These are phyloP conservation scores for Drosophila prostipennis DNA, from an alignment of 2,888 invertebrate genomes.

Conservation along the genomic window DNA sequence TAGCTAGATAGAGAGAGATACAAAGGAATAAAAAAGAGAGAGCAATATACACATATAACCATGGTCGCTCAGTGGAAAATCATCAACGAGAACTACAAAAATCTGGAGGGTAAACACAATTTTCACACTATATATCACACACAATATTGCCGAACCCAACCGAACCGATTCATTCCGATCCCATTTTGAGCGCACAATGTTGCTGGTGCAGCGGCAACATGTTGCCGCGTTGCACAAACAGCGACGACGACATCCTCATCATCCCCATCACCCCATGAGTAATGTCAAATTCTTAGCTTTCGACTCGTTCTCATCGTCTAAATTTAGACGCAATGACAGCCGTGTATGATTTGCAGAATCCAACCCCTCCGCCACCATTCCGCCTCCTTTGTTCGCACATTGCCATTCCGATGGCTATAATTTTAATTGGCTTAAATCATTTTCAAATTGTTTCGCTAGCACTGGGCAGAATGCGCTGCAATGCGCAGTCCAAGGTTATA, in stretches of 20 bases:
- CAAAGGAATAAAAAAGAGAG: not conserved
- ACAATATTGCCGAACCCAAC: not conserved
- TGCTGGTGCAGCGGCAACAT: constrained; percentile 35
- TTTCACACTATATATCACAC: not conserved
- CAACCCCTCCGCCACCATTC: not conserved
- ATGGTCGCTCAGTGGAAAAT: constrained; percentile 81
- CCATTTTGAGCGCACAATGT: constrained; percentile 2
- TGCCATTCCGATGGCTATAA: constrained; percentile 26
- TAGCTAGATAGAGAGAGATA: constrained; percentile 10
- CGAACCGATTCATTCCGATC: not conserved
- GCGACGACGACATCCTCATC: constrained; percentile 14
- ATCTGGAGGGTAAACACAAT: constrained; percentile 76
- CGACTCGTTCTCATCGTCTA: constrained; percentile 57
- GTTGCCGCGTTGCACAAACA: constrained; percentile 45
- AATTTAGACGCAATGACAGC: constrained; percentile 71
- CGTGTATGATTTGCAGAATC: constrained; percentile 62
- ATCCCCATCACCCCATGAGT: constrained; percentile 42
- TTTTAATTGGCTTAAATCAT: constrained; percentile 77
- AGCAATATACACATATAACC: constrained; percentile 17
- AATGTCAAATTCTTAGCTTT: constrained; percentile 61
- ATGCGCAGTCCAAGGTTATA: constrained; percentile 49
- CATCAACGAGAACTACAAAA: constrained; percentile 81
- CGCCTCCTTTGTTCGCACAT: constrained; percentile 15
- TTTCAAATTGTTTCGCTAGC: constrained; percentile 71
- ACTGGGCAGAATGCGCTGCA: constrained; percentile 5